A percentile compares a stretch with the other conserved stretches of the same genome.
These are phyloP conservation scores for Anastrepha obliqua DNA, from an alignment of 1,140 invertebrate species.

Conservation along the genomic window DNA sequence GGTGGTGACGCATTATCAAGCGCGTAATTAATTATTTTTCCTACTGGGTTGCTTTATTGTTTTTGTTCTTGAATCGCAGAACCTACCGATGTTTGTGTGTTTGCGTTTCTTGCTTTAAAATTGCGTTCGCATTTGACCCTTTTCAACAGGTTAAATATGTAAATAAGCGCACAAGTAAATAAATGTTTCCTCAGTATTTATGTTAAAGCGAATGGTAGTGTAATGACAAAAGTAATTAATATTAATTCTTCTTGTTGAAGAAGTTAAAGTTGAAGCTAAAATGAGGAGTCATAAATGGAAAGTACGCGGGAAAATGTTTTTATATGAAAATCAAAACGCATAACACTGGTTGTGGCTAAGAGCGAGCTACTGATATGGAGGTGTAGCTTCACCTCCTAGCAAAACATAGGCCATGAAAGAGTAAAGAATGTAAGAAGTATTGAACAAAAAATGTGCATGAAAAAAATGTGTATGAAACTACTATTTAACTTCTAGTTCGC, in stretches of 20 bases:
- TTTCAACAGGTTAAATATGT: background rate
- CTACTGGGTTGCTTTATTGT: background rate
- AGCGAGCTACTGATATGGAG: no score
- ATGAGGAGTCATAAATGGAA: background rate
- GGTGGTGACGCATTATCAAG: no score
- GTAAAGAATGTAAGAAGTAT: no score
- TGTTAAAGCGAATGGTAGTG: background rate
- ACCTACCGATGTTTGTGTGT: background rate
- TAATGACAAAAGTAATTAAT: conserved; percentile 32
- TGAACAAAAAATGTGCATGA: no score
- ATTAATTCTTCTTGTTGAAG: background rate
- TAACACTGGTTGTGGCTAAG: background rate
- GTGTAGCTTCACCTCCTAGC: no score
- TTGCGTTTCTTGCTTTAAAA: background rate
- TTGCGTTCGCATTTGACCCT: background rate
- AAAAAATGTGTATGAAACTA: no score
- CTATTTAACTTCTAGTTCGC: no score
- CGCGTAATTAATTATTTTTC: background rate
- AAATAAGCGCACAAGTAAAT: conserved; percentile 5
- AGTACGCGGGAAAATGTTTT: background rate
- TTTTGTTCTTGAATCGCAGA: background rate
- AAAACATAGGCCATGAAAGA: no score
- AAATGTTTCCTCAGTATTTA: background rate
- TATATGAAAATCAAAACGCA: background rate
- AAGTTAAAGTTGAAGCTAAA: background rate